Evolutionary conservation across 2,113 vertebrate genomes (phyloP), one percentile per base, ranked within the genome.

Genomic region (Mormyrus lacerda): DNA sequence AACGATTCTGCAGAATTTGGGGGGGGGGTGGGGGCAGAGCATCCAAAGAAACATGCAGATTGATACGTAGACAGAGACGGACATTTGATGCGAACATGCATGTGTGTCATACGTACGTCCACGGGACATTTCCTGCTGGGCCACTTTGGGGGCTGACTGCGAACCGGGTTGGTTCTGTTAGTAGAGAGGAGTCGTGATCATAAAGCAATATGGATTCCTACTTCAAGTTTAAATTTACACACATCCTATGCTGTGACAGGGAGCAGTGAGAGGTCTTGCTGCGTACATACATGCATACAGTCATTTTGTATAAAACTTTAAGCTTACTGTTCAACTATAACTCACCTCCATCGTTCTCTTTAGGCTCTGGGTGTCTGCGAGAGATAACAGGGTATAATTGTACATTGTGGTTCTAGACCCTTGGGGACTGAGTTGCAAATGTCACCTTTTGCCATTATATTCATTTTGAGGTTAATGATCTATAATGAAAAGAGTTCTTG

Each of bases 271-370:
- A 17, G 35, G 73, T 79, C 35, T 79, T 79, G 17, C 73, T 79
- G 73, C 35, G 19, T 17, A 39, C 31, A 42, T 76, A 55, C 51
- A 55, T 42, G 35, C 69, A 42, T 21, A 13, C 1, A 21, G 73
- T 42, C 11, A 27, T 27, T 50, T n/a, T 48, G 44, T 15, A 27
- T 7, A 24, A 44, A 27, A 3, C 42, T 27, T 85, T 10, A 48
- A 2, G 24, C 21, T 82, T 84, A n/a, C 0, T 48, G 21, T 83
- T 42, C 55, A 17, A 6, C 65, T 92, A 19, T 11, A 21, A 90
- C 94, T 92, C 24, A 96, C 96, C 95, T 95, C 95, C 91, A 90
- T 94, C 58, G 92, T 31, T 89, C 92, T 95, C 89, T 93, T 93
- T 51, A 91, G 87, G 15, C 91, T 4, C 1, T 93, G 91, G 91